Conservation (phyloP, 2,888 invertebrate species). For the Eristalis arbustorum region DNA sequence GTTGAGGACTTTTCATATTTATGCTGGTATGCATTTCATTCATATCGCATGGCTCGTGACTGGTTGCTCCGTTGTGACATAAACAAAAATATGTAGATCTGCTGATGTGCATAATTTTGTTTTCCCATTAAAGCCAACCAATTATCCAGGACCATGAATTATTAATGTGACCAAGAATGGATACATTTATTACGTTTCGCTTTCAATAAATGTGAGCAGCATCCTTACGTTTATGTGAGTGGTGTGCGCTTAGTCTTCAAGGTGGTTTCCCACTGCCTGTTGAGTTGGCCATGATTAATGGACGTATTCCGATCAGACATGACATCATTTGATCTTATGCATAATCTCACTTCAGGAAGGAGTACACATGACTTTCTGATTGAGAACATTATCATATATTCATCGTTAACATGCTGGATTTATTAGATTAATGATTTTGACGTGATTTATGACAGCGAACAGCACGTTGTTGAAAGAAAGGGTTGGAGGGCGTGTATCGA, state of each 20-base stretch:
- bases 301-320: neutral
- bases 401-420: neutral
- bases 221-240: neutral
- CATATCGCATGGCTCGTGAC: neutral
- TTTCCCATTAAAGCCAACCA: neutral
- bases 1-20: neutral
- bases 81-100: neutral
- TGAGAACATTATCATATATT: neutral
- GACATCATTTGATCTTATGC: neutral
- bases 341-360: neutral
- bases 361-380: neutral
- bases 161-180: neutral
- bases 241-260: neutral
- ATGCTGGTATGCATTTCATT: neutral
- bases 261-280: neutral
- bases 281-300: neutral
- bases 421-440: neutral
- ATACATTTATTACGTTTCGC: neutral
- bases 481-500: no score
- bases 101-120: neutral
- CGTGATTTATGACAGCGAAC: neutral
- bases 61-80: neutral
- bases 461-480: neutral
- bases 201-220: neutral
- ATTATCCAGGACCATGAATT: slow-evolving; percentile 5